phyloP scores from a whole-genome alignment of 2,888 invertebrate species.

The Monoplex corrugatus region DNA sequence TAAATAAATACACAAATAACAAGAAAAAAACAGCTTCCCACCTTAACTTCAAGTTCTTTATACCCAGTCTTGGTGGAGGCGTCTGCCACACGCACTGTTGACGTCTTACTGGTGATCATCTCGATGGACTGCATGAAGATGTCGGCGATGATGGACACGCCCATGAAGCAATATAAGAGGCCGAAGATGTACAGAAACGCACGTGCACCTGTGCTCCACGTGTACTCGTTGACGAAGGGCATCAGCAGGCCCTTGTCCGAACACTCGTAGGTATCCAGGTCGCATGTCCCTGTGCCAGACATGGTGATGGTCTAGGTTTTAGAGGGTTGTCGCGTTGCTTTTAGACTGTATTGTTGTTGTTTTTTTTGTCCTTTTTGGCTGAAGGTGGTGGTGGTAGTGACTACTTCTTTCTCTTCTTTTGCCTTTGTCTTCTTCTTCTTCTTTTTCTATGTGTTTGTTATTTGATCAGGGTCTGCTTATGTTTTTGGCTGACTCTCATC shows the following conservation, averaged over 20 bases:
- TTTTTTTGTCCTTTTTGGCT: neutral
- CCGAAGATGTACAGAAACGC: slow-evolving; percentile 83
- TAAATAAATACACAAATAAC: neutral
- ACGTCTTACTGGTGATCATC: slow-evolving; percentile 83
- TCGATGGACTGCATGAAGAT: slow-evolving; percentile 85
- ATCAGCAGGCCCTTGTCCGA: slow-evolving; percentile 81
- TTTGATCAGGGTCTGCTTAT: no score
- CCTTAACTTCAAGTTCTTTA: slow-evolving; percentile 83
- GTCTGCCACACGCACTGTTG: slow-evolving; percentile 79
- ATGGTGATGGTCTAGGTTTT: slow-evolving; percentile 10
- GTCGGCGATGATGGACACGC: slow-evolving; percentile 85
- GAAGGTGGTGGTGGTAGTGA: neutral
- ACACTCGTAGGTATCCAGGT: slow-evolving; percentile 70
- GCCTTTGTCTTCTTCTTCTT: no score
- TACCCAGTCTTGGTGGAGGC: slow-evolving; percentile 66
- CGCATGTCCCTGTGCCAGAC: slow-evolving; percentile 55
- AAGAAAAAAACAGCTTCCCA: slow-evolving; percentile 56
- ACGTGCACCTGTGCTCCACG: slow-evolving; percentile 82
- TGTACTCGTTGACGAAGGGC: slow-evolving; percentile 82
- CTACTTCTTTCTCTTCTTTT: neutral
- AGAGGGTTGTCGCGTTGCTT: neutral
- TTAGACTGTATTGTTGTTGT: no score
- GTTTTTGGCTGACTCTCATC: neutral
- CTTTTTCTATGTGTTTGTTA: no score
- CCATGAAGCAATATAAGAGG: slow-evolving; percentile 84